These are phyloP conservation scores for Catocala nupta DNA, from an alignment of 2,888 invertebrate species.

Conservation along the genomic window DNA sequence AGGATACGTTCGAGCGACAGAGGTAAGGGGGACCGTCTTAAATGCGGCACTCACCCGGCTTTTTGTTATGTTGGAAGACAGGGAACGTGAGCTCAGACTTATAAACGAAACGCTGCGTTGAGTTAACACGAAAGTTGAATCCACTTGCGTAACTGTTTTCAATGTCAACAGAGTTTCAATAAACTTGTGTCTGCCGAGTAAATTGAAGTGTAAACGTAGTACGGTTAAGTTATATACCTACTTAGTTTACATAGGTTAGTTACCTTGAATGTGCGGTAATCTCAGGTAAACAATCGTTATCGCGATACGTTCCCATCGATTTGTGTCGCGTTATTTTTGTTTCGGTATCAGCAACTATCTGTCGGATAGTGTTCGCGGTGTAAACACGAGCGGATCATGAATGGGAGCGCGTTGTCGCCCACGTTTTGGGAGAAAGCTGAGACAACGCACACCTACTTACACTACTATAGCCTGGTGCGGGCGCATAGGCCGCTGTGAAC, in stretches of 20 bases:
- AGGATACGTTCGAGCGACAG: conserved; percentile 91
- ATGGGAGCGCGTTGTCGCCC: conserved; percentile 76
- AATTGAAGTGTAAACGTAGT: conserved; percentile 45
- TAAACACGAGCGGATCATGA: conserved; percentile 71
- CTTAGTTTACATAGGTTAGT: conserved; percentile 54
- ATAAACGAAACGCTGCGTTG: conserved; percentile 41
- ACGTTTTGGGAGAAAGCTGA: conserved; percentile 79
- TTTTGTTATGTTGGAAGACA: conserved; percentile 71
- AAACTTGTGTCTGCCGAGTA: conserved; percentile 43
- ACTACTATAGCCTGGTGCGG: conserved; percentile 28
- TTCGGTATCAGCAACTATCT: conserved; percentile 58
- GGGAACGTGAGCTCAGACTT: conserved; percentile 54
- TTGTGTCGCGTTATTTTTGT: conserved; percentile 66
- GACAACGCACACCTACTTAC: conserved; percentile 51
- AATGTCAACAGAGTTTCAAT: conserved; percentile 77
- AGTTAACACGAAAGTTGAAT: conserved; percentile 61
- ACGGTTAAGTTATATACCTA: conserved; percentile 35
- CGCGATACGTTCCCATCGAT: conserved; percentile 71
- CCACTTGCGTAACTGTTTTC: conserved; percentile 82
- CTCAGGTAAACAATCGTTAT: conserved; percentile 83
- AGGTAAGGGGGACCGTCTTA: conserved; percentile 89
- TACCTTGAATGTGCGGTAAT: conserved; percentile 77
- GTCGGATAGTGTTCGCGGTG: conserved; percentile 49
- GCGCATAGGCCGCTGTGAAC: conserved; percentile 35
- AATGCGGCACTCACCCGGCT: conserved; percentile 81